Evolutionary conservation across 2,113 vertebrate genomes (phyloP), one percentile per base, ranked within the genome.

Genomic region (Aphelocoma coerulescens): DNA sequence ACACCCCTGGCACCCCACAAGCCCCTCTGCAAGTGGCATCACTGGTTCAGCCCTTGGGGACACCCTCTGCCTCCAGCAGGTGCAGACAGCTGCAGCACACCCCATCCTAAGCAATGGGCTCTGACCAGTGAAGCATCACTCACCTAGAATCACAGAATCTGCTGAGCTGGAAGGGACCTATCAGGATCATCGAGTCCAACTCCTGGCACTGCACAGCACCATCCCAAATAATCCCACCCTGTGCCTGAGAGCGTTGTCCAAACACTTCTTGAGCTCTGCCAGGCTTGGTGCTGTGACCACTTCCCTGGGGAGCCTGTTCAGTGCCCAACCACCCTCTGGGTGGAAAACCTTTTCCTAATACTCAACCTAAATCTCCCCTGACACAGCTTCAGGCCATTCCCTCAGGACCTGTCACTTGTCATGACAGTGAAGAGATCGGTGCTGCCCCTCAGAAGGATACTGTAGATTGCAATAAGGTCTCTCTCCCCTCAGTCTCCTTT

Each of bases 1-100:
- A 11, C 28, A 43, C 1, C 26, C 5, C 19, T 2, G 23, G 11
- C 0, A 2, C 35, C 30, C 32, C 9, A 1, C 4, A 13, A 66
- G 69, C 48, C 48, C 49, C 49, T 84, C 44, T 16, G 39, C 65
- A 8, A 37, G 49, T 1, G 52, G 21, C 43, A 35, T 2, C 13
- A 10, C 49, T 2, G n/a, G 11, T 1, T 41, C 66, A 74, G 51
- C 32, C 68, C 80, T 0, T 2, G 59, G 82, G 73, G 16, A 33
- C 30, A 22, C 2, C 26, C 57, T 8, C 6, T 3, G 8, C 46
- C 57, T 30, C 41, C 1, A 2, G 67, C 5, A 28, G 39, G 58
- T 9, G 13, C 63, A 22, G 30, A 21, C n/a, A 59, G 88, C 54
- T 24, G 10, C 28, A 5, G 75, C 0, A 7, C 61, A 16, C 10